Conservation (phyloP, 2,113 vertebrate species). For the Toxotes jaculatrix region DNA sequence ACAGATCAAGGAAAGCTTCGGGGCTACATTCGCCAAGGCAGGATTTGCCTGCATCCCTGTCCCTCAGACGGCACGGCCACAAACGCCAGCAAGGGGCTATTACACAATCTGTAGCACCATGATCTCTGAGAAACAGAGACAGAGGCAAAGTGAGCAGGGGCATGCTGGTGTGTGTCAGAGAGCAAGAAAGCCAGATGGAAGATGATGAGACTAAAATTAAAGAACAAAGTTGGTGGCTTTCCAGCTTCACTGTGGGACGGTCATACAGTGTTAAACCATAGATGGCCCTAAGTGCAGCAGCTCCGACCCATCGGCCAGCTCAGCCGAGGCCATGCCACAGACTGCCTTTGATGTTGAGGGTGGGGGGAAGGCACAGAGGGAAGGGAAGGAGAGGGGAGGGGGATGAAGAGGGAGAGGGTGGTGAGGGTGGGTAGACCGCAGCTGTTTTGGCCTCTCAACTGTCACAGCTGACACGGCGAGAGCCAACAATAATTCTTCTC, state of each 20-base stretch:
- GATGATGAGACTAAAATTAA: conserved; percentile 53
- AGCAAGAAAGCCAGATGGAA: conserved; percentile 32
- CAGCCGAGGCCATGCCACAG: conserved; percentile 67
- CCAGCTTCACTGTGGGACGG: conserved; percentile 56
- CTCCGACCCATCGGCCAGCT: conserved; percentile 42
- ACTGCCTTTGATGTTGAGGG: conserved; percentile 74
- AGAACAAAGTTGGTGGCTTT: conserved; percentile 63
- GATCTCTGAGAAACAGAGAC: conserved; percentile 39
- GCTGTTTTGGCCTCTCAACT: conserved; percentile 76
- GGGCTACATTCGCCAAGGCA: conserved; percentile 48
- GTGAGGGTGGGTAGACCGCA: conserved; percentile 59
- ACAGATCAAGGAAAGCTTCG: conserved; percentile 50
- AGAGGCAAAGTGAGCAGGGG: conserved; percentile 6
- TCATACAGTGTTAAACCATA: conserved; percentile 60
- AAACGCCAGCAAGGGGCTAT: conserved; percentile 58
- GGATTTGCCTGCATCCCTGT: conserved; percentile 27
- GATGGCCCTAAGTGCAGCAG: conserved; percentile 58
- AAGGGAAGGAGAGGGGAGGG: conserved; percentile 33
- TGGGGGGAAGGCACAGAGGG: conserved; percentile 24
- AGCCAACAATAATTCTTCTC: conserved; percentile 70
- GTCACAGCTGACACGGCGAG: conserved; percentile 71
- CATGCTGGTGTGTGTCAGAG: conserved; percentile 38
- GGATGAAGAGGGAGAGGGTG: conserved; percentile 30
- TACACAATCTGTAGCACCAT: conserved; percentile 53
- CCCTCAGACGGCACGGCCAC: not conserved